phyloP scores from a whole-genome alignment of 1,140 invertebrate genomes.

The Oryctes rhinoceros region DNA sequence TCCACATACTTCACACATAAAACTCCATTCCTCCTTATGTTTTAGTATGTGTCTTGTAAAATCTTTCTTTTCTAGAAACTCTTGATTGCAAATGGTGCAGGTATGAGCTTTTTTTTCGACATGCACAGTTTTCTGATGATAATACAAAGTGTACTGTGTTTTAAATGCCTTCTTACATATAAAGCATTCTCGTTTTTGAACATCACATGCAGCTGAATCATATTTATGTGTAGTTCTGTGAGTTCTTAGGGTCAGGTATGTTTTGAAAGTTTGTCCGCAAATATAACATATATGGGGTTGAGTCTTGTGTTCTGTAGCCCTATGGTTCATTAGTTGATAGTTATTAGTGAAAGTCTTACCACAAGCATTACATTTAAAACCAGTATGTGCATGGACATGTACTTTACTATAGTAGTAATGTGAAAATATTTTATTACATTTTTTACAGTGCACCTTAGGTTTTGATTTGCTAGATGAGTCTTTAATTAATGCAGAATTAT shows the following conservation, averaged over 20 bases:
- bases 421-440: background rate
- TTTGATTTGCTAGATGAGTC: no score
- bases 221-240: no score
- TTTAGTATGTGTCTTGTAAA: background rate
- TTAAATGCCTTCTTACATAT: no score
- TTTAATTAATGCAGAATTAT: no score
- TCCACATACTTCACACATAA: constrained; percentile 60
- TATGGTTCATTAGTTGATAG: background rate
- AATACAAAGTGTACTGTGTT: no score
- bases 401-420: background rate
- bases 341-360: background rate
- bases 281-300: background rate
- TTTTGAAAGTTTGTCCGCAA: background rate
- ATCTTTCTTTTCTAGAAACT: background rate
- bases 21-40: constrained; percentile 61
- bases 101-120: no score
- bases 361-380: background rate
- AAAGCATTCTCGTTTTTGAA: no score
- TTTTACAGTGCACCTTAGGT: background rate
- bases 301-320: background rate
- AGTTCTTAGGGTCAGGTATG: background rate
- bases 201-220: no score
- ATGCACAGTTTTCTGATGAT: no score
- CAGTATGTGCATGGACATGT: background rate
- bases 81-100: background rate